A percentile compares a stretch with the other conserved stretches of the same genome.
Conservation (phyloP, 2,888 invertebrate genomes). For the Sarcophaga subvicina region DNA sequence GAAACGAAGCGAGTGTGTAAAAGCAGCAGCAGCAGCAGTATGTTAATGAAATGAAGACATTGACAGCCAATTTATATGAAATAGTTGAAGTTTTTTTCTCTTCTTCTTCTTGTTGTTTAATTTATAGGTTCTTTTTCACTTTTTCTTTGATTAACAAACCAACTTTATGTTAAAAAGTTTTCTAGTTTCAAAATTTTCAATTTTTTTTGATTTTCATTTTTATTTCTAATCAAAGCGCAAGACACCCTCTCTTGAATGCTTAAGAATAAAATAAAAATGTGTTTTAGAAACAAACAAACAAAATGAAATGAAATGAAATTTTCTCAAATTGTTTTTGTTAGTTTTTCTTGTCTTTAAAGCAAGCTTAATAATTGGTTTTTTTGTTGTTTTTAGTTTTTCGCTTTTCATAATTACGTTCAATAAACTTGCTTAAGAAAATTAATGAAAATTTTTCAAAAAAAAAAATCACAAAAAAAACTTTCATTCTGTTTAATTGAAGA, state of each 20-base stretch:
- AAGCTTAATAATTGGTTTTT: not conserved
- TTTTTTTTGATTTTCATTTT: not conserved
- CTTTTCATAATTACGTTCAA: constrained; percentile 62
- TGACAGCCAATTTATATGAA: not conserved
- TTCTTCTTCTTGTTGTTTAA: constrained; percentile 4
- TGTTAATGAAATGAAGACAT: constrained; percentile 1
- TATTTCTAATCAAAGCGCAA: not conserved
- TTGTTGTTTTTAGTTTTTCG: constrained; percentile 36
- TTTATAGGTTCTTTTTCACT: not conserved
- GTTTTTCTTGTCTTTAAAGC: not conserved
- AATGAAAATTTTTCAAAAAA: constrained; percentile 45
- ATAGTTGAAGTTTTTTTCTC: too few relatives aligned
- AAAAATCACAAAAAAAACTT: constrained; percentile 26
- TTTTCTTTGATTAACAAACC: not conserved
- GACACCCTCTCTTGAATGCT: constrained; percentile 23
- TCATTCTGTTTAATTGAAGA: constrained; percentile 50
- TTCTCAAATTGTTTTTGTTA: constrained; percentile 2
- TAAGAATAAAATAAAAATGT: not conserved
- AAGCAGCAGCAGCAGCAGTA: too few relatives aligned
- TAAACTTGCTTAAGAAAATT: constrained; percentile 57
- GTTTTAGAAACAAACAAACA: too few relatives aligned
- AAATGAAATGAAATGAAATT: not conserved
- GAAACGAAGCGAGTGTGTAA: too few relatives aligned
- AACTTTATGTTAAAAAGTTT: not conserved
- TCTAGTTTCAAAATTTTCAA: not conserved